Evolutionary conservation across 2,797 vertebrate species (phyloP).

Genomic region (Girardinus metallicus): DNA sequence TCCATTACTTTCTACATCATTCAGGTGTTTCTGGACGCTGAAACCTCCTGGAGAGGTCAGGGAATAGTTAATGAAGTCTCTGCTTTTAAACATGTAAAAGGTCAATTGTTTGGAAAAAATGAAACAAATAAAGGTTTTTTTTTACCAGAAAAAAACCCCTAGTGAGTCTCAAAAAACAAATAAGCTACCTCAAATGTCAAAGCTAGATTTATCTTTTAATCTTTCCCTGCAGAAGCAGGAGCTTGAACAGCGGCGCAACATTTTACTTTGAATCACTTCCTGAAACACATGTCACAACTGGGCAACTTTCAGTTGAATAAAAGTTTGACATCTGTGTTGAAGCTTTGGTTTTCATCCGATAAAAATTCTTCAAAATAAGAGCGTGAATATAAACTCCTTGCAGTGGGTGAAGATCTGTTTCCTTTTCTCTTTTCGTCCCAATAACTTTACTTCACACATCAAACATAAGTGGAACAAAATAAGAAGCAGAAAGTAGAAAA

Average conservation of each 20-base stretch:
- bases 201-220: background rate
- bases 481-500: background rate
- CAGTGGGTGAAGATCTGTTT: background rate
- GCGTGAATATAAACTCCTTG: background rate
- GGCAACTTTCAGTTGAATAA: too few relatives aligned
- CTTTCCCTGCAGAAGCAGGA: background rate
- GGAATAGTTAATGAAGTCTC: background rate
- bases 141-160: background rate
- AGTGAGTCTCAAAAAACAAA: background rate
- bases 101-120: background rate
- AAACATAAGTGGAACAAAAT: background rate
- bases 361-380: too few relatives aligned
- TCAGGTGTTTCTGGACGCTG: background rate
- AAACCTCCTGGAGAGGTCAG: background rate
- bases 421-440: background rate
- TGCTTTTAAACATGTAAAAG: background rate
- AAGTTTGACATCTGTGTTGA: too few relatives aligned
- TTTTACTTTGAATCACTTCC: background rate
- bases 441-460: background rate
- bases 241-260: background rate
- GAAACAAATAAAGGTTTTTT: background rate
- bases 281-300: background rate
- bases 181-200: background rate
- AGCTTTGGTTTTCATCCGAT: too few relatives aligned
- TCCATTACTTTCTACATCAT: background rate